Evolutionary conservation across 2,113 vertebrate genomes (phyloP), one percentile per base, ranked within the genome.

Genomic region (Holacanthus passer): DNA sequence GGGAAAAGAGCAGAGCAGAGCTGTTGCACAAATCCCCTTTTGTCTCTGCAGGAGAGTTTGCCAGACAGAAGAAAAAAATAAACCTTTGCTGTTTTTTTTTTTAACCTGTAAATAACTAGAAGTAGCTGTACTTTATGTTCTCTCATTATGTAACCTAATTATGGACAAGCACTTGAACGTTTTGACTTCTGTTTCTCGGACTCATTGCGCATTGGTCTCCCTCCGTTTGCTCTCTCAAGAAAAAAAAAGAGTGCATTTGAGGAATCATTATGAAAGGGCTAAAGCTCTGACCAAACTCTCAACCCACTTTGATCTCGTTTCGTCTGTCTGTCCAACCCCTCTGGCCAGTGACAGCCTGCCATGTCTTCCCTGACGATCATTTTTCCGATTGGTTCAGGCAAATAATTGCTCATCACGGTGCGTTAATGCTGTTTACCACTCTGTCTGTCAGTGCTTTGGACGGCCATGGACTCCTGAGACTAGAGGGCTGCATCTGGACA

Each of bases 381-480:
- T 82, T 81, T 77, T 87, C 82, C 83, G 87, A 87, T 91, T 77
- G 92, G 88, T 65, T 80, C 81, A 45, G 84, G 81, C 91, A 92
- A 93, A 94, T 92, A 91, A 90, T 92, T 89, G 87, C 82, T 91
- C 89, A 87, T 94, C 89, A 68, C 79, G 4, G 52, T 24, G 48
- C 55, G 50, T 93, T 92, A 94, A 94, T 87, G 73, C 88, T 92
- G 89, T 94, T 93, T 94, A 94, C 91, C 81, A 72, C 82, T 83
- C 87, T 79, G 79, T 88, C 89, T 90, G 87, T 92, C 93, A 92
- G 82, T 12, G 73, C 62, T 24, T 12, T 31, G 70, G 81, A 70
- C 5, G 27, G 73, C 84, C 77, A 29, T 65, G 63, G 85, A 81
- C 73, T 77, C 53, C 19, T 60, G 76, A 68, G 81, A 88, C 67